Evolutionary conservation across 1,140 invertebrate species (phyloP).

Genomic region (Calephelis virginiensis): DNA sequence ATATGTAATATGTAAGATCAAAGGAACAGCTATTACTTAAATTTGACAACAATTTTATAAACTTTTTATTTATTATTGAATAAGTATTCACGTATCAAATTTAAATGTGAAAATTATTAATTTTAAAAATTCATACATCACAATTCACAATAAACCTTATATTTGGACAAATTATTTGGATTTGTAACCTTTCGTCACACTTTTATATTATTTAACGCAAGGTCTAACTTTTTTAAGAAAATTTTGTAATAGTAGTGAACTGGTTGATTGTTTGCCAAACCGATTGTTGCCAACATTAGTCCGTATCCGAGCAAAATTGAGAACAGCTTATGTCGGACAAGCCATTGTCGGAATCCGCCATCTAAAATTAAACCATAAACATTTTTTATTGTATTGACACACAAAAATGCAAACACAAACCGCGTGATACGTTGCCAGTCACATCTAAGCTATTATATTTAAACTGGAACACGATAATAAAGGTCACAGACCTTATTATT

Average conservation of each 20-base stretch:
- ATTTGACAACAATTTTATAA: too few species aligned
- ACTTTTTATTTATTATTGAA: too few species aligned
- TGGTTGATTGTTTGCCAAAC: constrained; percentile 71
- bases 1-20: too few species aligned
- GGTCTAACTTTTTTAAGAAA: constrained; percentile 63
- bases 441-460: too few species aligned
- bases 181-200: constrained; percentile 32
- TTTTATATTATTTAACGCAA: constrained; percentile 61
- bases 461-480: too few species aligned
- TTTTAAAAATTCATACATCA: not conserved
- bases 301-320: constrained; percentile 72
- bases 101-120: too few species aligned
- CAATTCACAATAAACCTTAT: constrained; percentile 3
- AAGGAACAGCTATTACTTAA: too few species aligned
- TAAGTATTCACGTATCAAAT: too few species aligned
- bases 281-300: constrained; percentile 71
- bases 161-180: constrained; percentile 11
- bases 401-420: too few species aligned
- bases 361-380: constrained; percentile 41
- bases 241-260: constrained; percentile 73
- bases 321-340: constrained; percentile 67
- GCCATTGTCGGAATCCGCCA: constrained; percentile 62
- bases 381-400: not conserved
- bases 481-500: too few species aligned
- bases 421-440: too few species aligned